Evolutionary conservation across 2,797 vertebrate species (phyloP), one percentile per base, ranked within the genome.

Genomic region (Gymnocypris eckloni): DNA sequence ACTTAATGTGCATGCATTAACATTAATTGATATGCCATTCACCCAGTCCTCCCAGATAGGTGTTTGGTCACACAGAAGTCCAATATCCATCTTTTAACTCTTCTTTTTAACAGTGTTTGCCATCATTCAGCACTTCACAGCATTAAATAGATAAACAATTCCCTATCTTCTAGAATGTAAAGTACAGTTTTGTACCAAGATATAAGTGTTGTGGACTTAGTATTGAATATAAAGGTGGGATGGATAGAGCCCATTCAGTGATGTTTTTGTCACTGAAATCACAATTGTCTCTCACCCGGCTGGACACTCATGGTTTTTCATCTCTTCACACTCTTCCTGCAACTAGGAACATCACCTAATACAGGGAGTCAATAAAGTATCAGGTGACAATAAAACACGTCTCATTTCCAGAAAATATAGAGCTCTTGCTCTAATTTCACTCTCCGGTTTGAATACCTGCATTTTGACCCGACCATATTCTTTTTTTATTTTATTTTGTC

Each of bases 321-420:
- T 97, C 89, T 99, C 98, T 88, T 98, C 98, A 93, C 98, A 99
- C n/a, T 98, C 96, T 61, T 98, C 98, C 89, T 97, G 96, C 41
- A 97, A 93, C 98, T 98, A 99, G 0, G 96, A 0, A 95, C 95
- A 80, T 98, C 97, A 92, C 97, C 98, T 99, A 87, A 61, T 67
- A 79, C 73, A 90, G 15, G 72, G 45, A 33, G 33, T 86, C 28
- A 86, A 28, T 48, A 16, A 56, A 45, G 16, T 43, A 79, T 13
- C 20, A 59, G 41, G 48, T 13, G 48, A 84, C 12, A 45, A 9
- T 56, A 39, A 61, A 50, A 82, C 59, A 33, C 33, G 33, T 33
- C 33, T 33, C 33, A 33, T 33, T 33, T 33, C 33, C 33, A 33
- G 33, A 33, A 33, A 33, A 33, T 33, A 33, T 33, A 33, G 33